These are phyloP conservation scores for Acrobasis consociella DNA, from an alignment of 2,888 invertebrate genomes.

Conservation along the genomic window DNA sequence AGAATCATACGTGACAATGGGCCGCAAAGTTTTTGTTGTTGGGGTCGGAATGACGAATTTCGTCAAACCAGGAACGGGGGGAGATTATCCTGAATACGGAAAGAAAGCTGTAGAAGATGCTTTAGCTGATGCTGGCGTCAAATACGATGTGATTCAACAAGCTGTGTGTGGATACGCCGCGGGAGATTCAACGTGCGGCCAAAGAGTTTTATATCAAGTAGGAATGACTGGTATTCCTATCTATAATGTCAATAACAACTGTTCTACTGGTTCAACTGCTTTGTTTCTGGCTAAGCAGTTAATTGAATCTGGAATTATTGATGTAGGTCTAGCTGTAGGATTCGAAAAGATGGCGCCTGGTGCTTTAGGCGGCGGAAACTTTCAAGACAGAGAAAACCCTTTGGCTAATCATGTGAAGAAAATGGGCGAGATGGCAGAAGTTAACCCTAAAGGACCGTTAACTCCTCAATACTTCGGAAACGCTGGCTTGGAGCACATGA, in stretches of 20 bases:
- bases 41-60: constrained; percentile 99
- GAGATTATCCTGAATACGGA: constrained; percentile 97
- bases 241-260: constrained; percentile 99
- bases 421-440: constrained; percentile 92
- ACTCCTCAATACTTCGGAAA: constrained; percentile 98
- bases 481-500: constrained; percentile 97
- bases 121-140: constrained; percentile 91
- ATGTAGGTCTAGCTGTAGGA: constrained; percentile 95
- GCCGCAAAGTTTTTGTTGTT: constrained; percentile 90
- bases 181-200: constrained; percentile 97
- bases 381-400: constrained; percentile 92
- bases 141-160: constrained; percentile 91
- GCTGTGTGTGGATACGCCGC: constrained; percentile 97
- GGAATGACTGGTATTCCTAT: constrained; percentile 98
- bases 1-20: constrained; percentile 51
- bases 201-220: constrained; percentile 95
- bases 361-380: constrained; percentile 88
- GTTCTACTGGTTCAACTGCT: constrained; percentile 97
- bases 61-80: constrained; percentile 94
- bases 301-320: constrained; percentile 91
- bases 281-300: constrained; percentile 95
- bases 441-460: constrained; percentile 91
- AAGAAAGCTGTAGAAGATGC: constrained; percentile 96
- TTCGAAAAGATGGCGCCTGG: constrained; percentile 99
- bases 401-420: constrained; percentile 93